These are phyloP conservation scores for Cygnus olor DNA, from an alignment of 2,797 vertebrate genomes.

Conservation along the genomic window DNA sequence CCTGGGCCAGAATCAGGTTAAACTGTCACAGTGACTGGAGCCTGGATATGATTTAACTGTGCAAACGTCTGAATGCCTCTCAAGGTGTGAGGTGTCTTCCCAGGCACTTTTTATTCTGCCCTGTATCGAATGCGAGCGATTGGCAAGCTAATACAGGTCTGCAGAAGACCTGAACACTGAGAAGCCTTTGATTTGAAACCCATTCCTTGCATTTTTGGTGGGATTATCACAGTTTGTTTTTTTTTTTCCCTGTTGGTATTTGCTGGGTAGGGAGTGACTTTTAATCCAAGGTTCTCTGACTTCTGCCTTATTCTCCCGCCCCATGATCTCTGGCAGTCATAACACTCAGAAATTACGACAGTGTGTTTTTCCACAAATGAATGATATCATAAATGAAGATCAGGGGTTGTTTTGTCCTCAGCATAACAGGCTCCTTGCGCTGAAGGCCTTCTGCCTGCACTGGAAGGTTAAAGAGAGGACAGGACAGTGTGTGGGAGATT, in stretches of 20 bases:
- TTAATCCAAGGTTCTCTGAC: background rate
- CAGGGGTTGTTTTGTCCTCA: background rate
- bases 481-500: slow-evolving; percentile 48
- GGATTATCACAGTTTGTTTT: background rate
- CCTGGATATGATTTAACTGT: background rate
- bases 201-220: slow-evolving; percentile 16
- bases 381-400: slow-evolving; percentile 34
- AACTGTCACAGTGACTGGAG: background rate
- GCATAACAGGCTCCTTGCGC: background rate
- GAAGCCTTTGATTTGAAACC: background rate
- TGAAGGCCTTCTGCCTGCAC: background rate
- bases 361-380: slow-evolving; percentile 11
- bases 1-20: background rate
- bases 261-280: background rate
- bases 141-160: slow-evolving; percentile 26
- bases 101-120: background rate
- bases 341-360: slow-evolving; percentile 7
- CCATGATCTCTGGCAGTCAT: background rate
- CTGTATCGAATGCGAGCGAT: background rate
- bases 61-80: background rate
- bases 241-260: background rate
- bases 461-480: slow-evolving; percentile 48
- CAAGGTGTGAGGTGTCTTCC: background rate
- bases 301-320: background rate
- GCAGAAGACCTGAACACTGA: background rate